phyloP scores from a whole-genome alignment of 2,113 vertebrate species.

The Pao palembangensis region DNA sequence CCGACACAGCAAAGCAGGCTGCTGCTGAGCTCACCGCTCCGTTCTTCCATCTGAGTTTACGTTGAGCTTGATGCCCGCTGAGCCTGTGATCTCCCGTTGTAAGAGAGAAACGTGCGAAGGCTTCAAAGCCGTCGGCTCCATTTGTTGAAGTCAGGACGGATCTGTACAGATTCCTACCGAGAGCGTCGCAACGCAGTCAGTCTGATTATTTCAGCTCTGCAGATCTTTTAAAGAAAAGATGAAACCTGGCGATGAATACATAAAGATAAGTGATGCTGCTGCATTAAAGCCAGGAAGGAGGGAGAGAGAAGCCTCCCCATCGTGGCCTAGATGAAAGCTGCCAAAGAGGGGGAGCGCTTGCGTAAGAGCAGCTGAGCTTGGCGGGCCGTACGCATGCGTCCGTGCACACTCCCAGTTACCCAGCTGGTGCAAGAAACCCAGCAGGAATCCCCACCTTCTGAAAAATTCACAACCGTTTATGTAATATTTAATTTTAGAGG shows the following conservation, averaged over 20 bases:
- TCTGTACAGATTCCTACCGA: not conserved
- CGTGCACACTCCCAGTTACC: constrained; percentile 10
- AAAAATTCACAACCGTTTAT: constrained; percentile 20
- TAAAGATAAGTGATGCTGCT: constrained; percentile 22
- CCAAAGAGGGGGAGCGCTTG: constrained; percentile 20
- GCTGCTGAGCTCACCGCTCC: not conserved
- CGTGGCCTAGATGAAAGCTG: constrained; percentile 29
- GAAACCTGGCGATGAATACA: constrained; percentile 48
- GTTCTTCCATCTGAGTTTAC: not conserved
- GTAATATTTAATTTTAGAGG: no score
- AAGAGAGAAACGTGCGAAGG: constrained; percentile 1
- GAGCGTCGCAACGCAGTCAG: not conserved
- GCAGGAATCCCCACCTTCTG: constrained; percentile 21
- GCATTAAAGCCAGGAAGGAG: not conserved
- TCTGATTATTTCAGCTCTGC: constrained; percentile 23
- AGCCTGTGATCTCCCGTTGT: not conserved
- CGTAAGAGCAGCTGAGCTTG: constrained; percentile 48
- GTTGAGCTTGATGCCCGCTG: not conserved
- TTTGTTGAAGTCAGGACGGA: not conserved
- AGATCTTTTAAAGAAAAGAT: constrained; percentile 39
- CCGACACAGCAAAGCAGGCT: not conserved
- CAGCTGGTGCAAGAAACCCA: not conserved
- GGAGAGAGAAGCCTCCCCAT: constrained; percentile 25
- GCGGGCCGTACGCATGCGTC: constrained; percentile 24
- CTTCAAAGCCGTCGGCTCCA: not conserved